These are phyloP conservation scores for Ypsolopha scabrella DNA, from an alignment of 2,888 invertebrate genomes.

Conservation along the genomic window DNA sequence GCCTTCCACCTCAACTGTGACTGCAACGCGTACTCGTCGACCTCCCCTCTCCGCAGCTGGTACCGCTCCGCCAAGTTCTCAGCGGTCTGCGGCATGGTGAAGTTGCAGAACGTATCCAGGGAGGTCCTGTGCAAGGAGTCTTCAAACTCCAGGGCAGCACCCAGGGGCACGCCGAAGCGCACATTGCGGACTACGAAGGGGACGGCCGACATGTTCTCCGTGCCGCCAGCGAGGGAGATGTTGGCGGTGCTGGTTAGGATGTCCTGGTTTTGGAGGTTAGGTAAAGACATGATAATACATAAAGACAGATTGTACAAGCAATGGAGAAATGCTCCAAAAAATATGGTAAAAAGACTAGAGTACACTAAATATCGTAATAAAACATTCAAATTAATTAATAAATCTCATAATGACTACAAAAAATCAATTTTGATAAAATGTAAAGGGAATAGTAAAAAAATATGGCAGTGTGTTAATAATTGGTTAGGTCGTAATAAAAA, in stretches of 20 bases:
- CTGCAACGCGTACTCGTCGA: constrained; percentile 85
- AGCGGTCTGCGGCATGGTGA: constrained; percentile 96
- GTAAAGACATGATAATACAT: too few species aligned
- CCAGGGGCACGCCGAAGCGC: constrained; percentile 88
- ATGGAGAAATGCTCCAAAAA: too few species aligned
- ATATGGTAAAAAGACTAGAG: too few species aligned
- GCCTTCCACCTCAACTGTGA: constrained; percentile 91
- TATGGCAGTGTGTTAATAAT: too few species aligned
- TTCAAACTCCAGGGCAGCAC: constrained; percentile 81
- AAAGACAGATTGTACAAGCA: neutral
- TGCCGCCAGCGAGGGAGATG: constrained; percentile 90
- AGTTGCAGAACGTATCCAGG: constrained; percentile 86
- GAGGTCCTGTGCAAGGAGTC: constrained; percentile 80
- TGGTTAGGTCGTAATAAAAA: too few species aligned
- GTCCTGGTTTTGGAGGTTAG: constrained; percentile 71
- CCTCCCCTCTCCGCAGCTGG: constrained; percentile 80
- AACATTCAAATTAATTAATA: too few species aligned
- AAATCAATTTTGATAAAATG: too few species aligned
- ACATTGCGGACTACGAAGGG: constrained; percentile 87
- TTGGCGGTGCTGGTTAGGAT: constrained; percentile 86
- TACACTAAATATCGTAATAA: too few species aligned
- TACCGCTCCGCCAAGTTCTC: constrained; percentile 91
- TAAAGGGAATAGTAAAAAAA: too few species aligned
- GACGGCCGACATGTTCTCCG: constrained; percentile 94
- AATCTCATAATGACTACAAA: too few species aligned